Percentiles rank a stretch among this genome's conserved stretches.
These are phyloP conservation scores for Perodicticus potto DNA, from an alignment of 2,797 vertebrate species.

Conservation along the genomic window DNA sequence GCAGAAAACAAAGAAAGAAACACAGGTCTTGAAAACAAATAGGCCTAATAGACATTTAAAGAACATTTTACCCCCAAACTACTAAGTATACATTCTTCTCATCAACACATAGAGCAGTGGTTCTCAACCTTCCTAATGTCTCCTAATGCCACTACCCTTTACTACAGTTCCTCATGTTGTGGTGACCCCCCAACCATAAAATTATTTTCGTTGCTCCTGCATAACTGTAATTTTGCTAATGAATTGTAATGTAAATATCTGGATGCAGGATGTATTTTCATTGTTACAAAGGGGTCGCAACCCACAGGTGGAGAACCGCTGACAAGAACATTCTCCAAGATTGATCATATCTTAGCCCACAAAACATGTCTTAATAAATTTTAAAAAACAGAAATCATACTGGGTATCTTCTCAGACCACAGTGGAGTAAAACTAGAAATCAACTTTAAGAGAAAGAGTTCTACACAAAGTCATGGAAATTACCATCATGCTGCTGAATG, in stretches of 20 bases:
- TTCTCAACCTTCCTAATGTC: too few relatives aligned
- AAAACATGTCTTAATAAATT: neutral
- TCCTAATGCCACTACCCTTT: too few relatives aligned
- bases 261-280: too few relatives aligned
- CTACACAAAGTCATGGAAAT: neutral
- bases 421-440: neutral
- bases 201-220: too few relatives aligned
- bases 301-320: too few relatives aligned
- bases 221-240: too few relatives aligned
- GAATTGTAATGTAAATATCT: too few relatives aligned
- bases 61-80: neutral
- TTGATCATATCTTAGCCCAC: neutral
- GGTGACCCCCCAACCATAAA: too few relatives aligned
- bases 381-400: neutral
- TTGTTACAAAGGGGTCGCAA: too few relatives aligned
- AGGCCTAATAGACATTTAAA: neutral
- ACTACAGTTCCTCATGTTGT: too few relatives aligned
- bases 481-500: neutral
- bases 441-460: neutral
- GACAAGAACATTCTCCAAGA: neutral
- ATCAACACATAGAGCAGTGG: neutral
- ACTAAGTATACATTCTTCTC: neutral
- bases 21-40: neutral
- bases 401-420: neutral
- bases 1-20: neutral